Base-by-base conservation (phyloP, 2,113 vertebrate species). In the Aegotheles bennettii region DNA sequence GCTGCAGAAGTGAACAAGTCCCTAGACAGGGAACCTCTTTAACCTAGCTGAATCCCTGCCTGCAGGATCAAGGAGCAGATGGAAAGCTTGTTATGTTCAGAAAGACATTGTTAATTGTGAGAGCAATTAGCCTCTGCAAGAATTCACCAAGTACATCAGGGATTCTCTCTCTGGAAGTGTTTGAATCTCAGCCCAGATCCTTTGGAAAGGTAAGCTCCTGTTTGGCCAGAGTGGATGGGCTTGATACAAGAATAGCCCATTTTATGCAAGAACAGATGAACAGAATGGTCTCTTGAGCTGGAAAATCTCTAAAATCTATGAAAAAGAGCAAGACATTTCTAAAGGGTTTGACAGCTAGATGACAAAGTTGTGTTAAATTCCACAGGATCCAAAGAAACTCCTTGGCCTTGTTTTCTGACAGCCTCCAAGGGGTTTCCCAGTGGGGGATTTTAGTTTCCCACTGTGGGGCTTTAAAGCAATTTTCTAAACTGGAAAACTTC, bases 321-420 rank as follows among this genome's bases (percentile, higher is more conserved):
- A 68, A 89, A 78, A 71, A 95, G 81, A 93, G 56, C 84, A 94
- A 96, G 83, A 84, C 56, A 83, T 74, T 92, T 92, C 71, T 54
- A 74, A 83, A 74, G 65, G 74, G 85, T 70, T 93, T 96, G 93
- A 96, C 94, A 96, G 93, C 54, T 84, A 71, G 79, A 84, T 93
- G 87, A 97, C 90, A 92, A 96, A 92, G 81, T 71, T 77, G 59
- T 79, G 25, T 93, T 96, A 80, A 93, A 93, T 94, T 93, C 87
- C 79, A 81, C 31, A 43, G 94, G 63, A 77, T 84, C 83, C 88
- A 92, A 94, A 95, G 76, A 76, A 89, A 70, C 71, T 25, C 7
- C 84, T 91, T 36, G 19, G 87, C 78, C 82, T 91, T 11, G 0
- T 74, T 95, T 75, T 96, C 85, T 60, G 48, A 51, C 93, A 88